These are phyloP conservation scores for Pseudomyrmex cubaensis DNA, from an alignment of 1,140 invertebrate species.

Conservation along the genomic window DNA sequence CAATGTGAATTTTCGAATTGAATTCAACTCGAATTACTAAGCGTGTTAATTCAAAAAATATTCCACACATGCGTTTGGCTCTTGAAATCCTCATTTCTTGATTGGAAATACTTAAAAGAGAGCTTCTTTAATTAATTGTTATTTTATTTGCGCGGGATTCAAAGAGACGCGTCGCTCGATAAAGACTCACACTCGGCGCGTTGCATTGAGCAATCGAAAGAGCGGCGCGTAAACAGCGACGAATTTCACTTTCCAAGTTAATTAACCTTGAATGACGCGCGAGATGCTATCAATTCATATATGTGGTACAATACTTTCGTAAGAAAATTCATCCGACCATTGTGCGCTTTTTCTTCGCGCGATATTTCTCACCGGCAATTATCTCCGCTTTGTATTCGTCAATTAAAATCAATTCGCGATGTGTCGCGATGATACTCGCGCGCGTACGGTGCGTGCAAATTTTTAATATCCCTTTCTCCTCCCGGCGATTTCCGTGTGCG, in stretches of 20 bases:
- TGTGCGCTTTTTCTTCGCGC: constrained; percentile 9
- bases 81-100: too few relatives aligned
- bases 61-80: too few relatives aligned
- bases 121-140: too few relatives aligned
- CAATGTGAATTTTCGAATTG: too few relatives aligned
- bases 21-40: too few relatives aligned
- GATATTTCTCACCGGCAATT: neutral
- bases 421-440: neutral
- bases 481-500: neutral
- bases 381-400: neutral
- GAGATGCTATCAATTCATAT: constrained; percentile 47
- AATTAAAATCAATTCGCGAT: neutral
- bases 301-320: constrained; percentile 34
- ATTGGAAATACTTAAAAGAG: too few relatives aligned
- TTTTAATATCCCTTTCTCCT: neutral
- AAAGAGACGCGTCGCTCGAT: too few relatives aligned
- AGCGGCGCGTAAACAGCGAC: constrained; percentile 25
- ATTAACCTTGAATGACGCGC: constrained; percentile 55
- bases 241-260: constrained; percentile 61
- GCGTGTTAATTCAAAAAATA: too few relatives aligned
- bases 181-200: neutral
- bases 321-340: constrained; percentile 29
- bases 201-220: constrained; percentile 47
- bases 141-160: too few relatives aligned
- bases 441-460: neutral